phyloP scores from a whole-genome alignment of 2,797 vertebrate species.

The Orientallactaga sibirica region DNA sequence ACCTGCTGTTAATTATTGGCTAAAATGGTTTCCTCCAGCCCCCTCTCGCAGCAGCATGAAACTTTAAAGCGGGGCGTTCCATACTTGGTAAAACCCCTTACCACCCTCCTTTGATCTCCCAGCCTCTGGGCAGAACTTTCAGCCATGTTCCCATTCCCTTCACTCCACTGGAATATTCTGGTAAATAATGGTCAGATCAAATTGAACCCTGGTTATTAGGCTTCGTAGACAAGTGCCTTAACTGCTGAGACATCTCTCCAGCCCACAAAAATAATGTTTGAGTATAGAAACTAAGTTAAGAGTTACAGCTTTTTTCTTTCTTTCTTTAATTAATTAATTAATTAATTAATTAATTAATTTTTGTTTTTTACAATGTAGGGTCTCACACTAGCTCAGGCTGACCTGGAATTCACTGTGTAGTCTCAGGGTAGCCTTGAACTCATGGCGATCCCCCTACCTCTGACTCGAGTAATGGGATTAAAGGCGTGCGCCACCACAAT shows the following conservation, averaged over 20 bases:
- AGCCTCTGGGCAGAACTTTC: not conserved
- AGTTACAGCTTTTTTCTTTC: not conserved
- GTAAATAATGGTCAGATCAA: not conserved
- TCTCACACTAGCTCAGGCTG: too few species aligned
- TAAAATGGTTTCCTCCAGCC: not conserved
- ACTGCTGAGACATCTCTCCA: too few species aligned
- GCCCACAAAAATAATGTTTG: not conserved
- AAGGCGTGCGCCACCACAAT: too few species aligned
- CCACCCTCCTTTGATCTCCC: not conserved
- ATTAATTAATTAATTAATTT: too few species aligned
- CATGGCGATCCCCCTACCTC: too few species aligned
- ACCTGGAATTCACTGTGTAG: too few species aligned
- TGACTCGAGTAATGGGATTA: too few species aligned
- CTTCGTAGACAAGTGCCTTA: too few species aligned
- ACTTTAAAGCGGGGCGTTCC: not conserved
- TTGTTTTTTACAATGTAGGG: too few species aligned
- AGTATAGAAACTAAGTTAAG: slow-evolving; percentile 5
- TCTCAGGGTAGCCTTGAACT: too few species aligned
- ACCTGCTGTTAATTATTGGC: not conserved
- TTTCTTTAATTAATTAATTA: too few species aligned
- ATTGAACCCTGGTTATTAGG: too few species aligned
- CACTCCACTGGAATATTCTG: not conserved
- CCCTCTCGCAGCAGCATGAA: not conserved
- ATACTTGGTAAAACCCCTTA: not conserved
- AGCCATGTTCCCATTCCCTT: not conserved